Evolutionary conservation across 2,888 invertebrate species (phyloP).

Genomic region (Corbicula japonica): DNA sequence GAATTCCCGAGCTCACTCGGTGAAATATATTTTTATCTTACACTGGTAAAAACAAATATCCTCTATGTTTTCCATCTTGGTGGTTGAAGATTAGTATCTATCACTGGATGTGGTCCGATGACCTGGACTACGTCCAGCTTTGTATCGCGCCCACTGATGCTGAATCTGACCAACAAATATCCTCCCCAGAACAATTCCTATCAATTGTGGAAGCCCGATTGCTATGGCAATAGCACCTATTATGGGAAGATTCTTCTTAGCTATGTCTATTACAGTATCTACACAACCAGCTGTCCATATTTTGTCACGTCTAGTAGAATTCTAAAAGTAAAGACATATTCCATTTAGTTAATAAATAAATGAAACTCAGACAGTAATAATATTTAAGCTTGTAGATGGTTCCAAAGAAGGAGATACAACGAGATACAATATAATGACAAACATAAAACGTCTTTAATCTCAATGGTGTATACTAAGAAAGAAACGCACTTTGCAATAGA

Average conservation of each 20-base stretch:
- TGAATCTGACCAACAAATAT: constrained; percentile 52
- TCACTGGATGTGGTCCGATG: too few relatives aligned
- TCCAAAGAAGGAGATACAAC: background rate
- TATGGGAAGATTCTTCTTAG: constrained; percentile 73
- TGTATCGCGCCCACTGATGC: constrained; percentile 41
- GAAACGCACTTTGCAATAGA: background rate
- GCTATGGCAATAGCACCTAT: constrained; percentile 63
- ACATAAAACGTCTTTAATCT: background rate
- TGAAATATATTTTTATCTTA: too few relatives aligned
- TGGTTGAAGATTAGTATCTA: too few relatives aligned
- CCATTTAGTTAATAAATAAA: background rate
- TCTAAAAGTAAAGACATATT: constrained; percentile 21
- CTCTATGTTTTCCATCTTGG: too few relatives aligned
- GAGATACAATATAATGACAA: background rate
- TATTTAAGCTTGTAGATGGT: background rate
- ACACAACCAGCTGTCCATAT: constrained; percentile 78
- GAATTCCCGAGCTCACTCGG: too few relatives aligned
- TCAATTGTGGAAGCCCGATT: constrained; percentile 51
- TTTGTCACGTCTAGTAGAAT: constrained; percentile 14
- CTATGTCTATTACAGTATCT: constrained; percentile 68
- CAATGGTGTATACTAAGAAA: background rate
- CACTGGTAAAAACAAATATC: too few relatives aligned
- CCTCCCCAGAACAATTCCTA: constrained; percentile 57
- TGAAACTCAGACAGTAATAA: background rate
- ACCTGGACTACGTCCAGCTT: too few relatives aligned